These are phyloP conservation scores for Podilymbus podiceps DNA, from an alignment of 2,113 vertebrate species.

Conservation along the genomic window DNA sequence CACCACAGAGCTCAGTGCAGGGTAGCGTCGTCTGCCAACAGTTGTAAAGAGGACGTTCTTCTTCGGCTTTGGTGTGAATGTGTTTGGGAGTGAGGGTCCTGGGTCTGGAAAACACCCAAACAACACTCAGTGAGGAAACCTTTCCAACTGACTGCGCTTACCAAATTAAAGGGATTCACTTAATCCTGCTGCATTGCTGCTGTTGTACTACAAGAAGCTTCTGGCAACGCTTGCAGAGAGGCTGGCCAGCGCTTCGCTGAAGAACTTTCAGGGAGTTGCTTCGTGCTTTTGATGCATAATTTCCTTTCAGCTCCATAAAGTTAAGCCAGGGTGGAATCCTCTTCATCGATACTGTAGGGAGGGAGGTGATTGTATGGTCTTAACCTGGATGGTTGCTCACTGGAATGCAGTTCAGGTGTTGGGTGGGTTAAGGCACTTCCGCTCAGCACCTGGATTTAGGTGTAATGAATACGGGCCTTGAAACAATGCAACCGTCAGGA, in stretches of 20 bases:
- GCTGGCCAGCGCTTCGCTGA: neutral
- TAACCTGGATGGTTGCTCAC: neutral
- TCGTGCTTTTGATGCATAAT: rapidly evolving
- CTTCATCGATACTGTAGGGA: neutral
- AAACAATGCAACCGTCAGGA: rapidly evolving
- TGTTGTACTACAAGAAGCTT: neutral
- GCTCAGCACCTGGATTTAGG: neutral
- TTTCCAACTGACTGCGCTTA: neutral
- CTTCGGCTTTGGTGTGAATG: neutral
- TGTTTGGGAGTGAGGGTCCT: neutral
- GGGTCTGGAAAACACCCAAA: neutral
- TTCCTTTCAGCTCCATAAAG: neutral
- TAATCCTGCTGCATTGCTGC: neutral
- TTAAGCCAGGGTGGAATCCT: rapidly evolving
- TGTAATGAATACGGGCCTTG: neutral
- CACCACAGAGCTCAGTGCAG: neutral
- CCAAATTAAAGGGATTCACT: neutral
- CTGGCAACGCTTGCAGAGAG: neutral
- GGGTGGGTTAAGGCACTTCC: neutral
- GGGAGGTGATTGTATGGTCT: neutral
- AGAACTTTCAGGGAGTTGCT: neutral
- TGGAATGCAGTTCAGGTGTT: neutral
- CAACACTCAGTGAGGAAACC: neutral
- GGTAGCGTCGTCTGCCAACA: neutral
- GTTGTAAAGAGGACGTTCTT: rapidly evolving